These are phyloP conservation scores for Urophycis tenuis DNA, from an alignment of 2,797 vertebrate genomes.

Conservation along the genomic window DNA sequence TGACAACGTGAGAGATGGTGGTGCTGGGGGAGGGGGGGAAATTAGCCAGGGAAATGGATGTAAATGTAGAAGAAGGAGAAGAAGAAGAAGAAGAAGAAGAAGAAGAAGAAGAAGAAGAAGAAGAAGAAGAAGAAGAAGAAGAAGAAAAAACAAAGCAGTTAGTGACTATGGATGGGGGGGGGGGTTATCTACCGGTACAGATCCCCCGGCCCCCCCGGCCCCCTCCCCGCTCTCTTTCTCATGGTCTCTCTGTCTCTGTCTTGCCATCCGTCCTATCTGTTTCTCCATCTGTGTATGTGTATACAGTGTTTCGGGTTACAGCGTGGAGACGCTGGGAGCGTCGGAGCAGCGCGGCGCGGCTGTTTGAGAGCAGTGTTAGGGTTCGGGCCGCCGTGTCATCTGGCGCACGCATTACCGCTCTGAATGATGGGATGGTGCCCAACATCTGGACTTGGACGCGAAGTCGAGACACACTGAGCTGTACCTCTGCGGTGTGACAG, in stretches of 20 bases:
- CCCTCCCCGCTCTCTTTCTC: not conserved
- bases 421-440: not conserved
- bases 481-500: not conserved
- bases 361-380: too few species aligned
- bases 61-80: constrained; percentile 16
- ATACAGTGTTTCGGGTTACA: not conserved
- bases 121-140: constrained; percentile 14
- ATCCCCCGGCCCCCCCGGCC: not conserved
- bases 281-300: not conserved
- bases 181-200: not conserved
- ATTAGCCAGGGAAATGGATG: constrained; percentile 14
- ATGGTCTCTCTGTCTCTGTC: constrained; percentile 1
- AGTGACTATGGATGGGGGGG: constrained; percentile 1
- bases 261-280: not conserved
- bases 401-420: not conserved
- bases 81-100: constrained; percentile 11
- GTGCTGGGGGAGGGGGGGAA: constrained; percentile 11
- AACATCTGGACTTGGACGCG: not conserved
- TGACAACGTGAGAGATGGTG: constrained; percentile 18
- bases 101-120: constrained; percentile 16
- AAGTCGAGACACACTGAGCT: not conserved
- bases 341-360: too few species aligned
- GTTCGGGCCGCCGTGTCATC: not conserved
- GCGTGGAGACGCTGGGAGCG: not conserved
- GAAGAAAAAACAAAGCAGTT: constrained; percentile 6